phyloP scores from a whole-genome alignment of 2,888 invertebrate genomes.

The Aphodius sticticus region DNA sequence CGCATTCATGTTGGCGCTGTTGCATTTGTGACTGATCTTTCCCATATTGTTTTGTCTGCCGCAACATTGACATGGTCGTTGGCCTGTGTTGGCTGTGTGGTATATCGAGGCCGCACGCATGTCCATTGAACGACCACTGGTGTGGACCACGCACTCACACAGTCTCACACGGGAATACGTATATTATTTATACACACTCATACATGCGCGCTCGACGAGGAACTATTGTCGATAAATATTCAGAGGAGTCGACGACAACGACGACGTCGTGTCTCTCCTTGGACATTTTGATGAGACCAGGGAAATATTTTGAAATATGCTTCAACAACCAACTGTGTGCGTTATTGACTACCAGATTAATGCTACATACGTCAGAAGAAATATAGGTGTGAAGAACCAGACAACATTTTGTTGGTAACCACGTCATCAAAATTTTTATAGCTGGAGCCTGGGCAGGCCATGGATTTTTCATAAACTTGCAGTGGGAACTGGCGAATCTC shows the following conservation, averaged over 20 bases:
- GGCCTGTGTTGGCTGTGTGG: conserved; percentile 49
- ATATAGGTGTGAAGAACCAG: too few species aligned
- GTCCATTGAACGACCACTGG: conserved; percentile 40
- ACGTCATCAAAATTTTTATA: too few species aligned
- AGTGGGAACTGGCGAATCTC: too few species aligned
- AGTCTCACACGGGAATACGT: conserved; percentile 7
- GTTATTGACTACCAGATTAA: too few species aligned
- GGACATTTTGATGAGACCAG: background rate
- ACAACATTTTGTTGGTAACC: too few species aligned
- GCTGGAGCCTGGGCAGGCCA: too few species aligned
- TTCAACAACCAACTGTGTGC: background rate
- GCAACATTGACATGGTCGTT: conserved; percentile 56
- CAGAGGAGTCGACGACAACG: background rate
- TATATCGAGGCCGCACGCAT: conserved; percentile 53
- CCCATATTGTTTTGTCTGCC: conserved; percentile 50
- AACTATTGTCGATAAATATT: background rate
- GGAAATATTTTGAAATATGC: background rate
- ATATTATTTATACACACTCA: background rate
- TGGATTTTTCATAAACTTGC: too few species aligned
- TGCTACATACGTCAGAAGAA: too few species aligned
- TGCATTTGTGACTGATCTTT: conserved; percentile 27
- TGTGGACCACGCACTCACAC: conserved; percentile 12
- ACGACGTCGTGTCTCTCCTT: background rate
- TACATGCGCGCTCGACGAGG: background rate
- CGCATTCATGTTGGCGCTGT: background rate